Percentiles rank a stretch among this genome's conserved stretches.
These are phyloP conservation scores for Nebria ingens DNA, from an alignment of 1,140 invertebrate species.

Conservation along the genomic window DNA sequence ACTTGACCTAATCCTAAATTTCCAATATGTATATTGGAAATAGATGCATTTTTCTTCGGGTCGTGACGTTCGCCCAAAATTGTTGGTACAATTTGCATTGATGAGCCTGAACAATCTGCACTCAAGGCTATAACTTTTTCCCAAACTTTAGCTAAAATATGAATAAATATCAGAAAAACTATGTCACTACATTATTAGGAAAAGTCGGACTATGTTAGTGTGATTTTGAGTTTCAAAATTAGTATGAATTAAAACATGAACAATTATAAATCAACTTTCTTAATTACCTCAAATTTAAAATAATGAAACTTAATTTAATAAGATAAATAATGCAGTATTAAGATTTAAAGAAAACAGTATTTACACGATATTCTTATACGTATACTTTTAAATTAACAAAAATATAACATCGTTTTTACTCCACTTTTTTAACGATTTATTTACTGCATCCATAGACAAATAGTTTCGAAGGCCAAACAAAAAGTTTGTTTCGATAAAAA, in stretches of 20 bases:
- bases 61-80: conserved; percentile 70
- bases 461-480: too few species aligned
- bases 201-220: too few species aligned
- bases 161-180: conserved; percentile 17
- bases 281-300: too few species aligned
- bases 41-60: conserved; percentile 53
- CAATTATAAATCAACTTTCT: too few species aligned
- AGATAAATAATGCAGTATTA: too few species aligned
- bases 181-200: background rate
- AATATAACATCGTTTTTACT: too few species aligned
- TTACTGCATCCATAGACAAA: background rate
- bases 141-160: conserved; percentile 67
- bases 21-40: conserved; percentile 57
- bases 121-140: conserved; percentile 54
- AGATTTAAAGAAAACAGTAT: too few species aligned
- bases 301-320: too few species aligned
- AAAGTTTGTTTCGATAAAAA: too few species aligned
- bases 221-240: too few species aligned
- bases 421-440: background rate
- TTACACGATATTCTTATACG: too few species aligned
- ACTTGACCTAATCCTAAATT: conserved; percentile 64
- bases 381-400: background rate
- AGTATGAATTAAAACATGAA: too few species aligned
- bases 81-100: conserved; percentile 55
- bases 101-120: conserved; percentile 41